Evolutionary conservation across 2,888 invertebrate species (phyloP), one percentile per base, ranked within the genome.

Genomic region (Augochlorella aurata): DNA sequence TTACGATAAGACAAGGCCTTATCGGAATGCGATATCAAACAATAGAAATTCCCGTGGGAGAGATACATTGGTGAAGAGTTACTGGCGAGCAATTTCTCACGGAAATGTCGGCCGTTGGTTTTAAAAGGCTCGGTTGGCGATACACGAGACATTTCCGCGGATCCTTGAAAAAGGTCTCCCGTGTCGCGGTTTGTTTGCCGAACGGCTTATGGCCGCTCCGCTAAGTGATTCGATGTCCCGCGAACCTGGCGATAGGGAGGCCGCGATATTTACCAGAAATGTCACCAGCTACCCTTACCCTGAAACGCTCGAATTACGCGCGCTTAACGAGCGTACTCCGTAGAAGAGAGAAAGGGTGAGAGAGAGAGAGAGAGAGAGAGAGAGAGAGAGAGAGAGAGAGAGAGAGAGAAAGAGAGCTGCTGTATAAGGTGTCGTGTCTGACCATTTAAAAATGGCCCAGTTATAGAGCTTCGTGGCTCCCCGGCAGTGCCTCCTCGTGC

Each of bases 221-320:
- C 81, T 86, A 87, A 87, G 77, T 77, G 82, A 78, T 74, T 78
- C 79, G 77, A 45, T 61, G 38, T 38, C 38, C 38, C 44, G 63
- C 29, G 14, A 58, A 61, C 45, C 24, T 8, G 18, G 52, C 58
- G 78, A 74, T 50, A 72, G 78, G 76, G 79, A 74, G 38, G 3
- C 54, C 81, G 78, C 85, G 85, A 86, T 88, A 88, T 89, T 88
- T 86, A 77, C 85, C 78, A 83, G 82, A 90, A 90, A 90, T 89
- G 89, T 89, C 90, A 83, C 70, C 77, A 83, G 63, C 79, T 88
- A 86, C 85, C 85, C 87, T 89, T 90, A 89, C 77, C 72, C 21
- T 72, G 76, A 68, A 74, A 67, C 49, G 65, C 77, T 84, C 81
- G 75, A 83, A 83, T 87, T 85, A 85, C 88, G 66, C 63, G 76